Base-by-base conservation (phyloP, 1,140 invertebrate genomes). In the Cyclargus thomasi region DNA sequence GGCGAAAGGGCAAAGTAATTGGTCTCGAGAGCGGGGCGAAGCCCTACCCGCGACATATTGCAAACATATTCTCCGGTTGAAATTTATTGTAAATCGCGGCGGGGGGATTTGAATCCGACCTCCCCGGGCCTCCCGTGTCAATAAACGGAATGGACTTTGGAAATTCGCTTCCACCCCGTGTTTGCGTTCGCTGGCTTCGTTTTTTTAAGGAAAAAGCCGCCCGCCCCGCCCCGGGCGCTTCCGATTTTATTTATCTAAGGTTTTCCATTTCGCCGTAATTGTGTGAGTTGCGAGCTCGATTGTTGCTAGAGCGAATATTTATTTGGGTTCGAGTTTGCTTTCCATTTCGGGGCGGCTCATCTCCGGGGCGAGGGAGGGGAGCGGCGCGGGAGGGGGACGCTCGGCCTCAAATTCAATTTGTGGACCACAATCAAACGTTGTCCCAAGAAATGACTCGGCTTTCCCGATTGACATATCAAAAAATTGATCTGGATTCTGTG, bases 241-340 rank as follows among this genome's bases (percentile, higher is more conserved):
- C 83, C 80, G 79, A 86, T 86, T 88, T 87, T 88, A 83, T 88
- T 88, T 88, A 88, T 82, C 82, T 85, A 86, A 85, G 79, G 85
- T 87, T 88, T 88, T 88, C 83, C 83, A 87, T 87, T 83, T 74
- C 79, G 74, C 67, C 76, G 86, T 87, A 87, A 86, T 86, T 86
- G 86, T 86, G 83, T 83, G 80, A 85, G 85, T 82, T 85, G 79
- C 75, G 79, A 82, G 80, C 81, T 78, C 78, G 78, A 85, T 88
- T 83, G 82, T 87, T 81, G 82, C 84, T 80, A 85, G 79, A 87
- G 79, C 82, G 86, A 89, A 89, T 89, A 89, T 89, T 89, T 87
- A 89, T 89, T 87, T 81, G 86, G 81, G 80, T 78, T 76, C 75
- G 73, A 75, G 83, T 86, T 83, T 84, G 76, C 77, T 85, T 83